Percentiles rank a stretch among this genome's conserved stretches.
Conservation (phyloP, 2,113 vertebrate species). For the Macheiramphus alcinus region DNA sequence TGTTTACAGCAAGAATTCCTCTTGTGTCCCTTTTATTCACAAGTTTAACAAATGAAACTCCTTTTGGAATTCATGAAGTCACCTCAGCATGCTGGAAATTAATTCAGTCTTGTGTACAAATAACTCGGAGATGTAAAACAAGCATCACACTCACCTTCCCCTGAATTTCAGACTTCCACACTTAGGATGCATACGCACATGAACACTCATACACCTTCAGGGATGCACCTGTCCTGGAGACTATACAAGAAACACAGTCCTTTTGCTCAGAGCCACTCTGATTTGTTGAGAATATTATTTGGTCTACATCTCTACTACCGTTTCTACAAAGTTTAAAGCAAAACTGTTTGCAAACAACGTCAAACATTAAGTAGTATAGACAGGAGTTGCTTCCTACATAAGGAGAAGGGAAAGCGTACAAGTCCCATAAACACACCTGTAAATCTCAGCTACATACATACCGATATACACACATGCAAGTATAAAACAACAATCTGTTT, state of each 20-base stretch:
- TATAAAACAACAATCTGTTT: accelerated
- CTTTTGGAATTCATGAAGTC: not conserved
- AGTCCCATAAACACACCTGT: not conserved
- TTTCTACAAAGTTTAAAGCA: not conserved
- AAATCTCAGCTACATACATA: not conserved
- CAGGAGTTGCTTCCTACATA: not conserved
- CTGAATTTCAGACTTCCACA: not conserved
- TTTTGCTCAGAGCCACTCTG: not conserved
- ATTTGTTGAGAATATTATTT: accelerated
- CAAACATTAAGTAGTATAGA: accelerated
- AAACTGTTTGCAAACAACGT: not conserved
- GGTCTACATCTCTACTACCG: accelerated
- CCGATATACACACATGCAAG: accelerated
- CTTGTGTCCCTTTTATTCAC: not conserved
- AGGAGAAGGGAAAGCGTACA: not conserved
- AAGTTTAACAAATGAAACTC: not conserved
- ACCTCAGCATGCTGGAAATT: not conserved
- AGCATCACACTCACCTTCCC: not conserved
- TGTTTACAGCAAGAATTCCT: not conserved
- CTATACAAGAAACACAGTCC: accelerated
- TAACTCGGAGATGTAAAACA: not conserved
- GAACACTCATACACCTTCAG: accelerated
- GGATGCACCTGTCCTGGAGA: not conserved
- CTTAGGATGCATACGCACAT: accelerated
- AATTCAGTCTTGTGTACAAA: not conserved